A percentile compares a stretch with the other conserved stretches of the same genome.
Conservation (phyloP, 2,888 invertebrate genomes). For the Tipula lateralis region DNA sequence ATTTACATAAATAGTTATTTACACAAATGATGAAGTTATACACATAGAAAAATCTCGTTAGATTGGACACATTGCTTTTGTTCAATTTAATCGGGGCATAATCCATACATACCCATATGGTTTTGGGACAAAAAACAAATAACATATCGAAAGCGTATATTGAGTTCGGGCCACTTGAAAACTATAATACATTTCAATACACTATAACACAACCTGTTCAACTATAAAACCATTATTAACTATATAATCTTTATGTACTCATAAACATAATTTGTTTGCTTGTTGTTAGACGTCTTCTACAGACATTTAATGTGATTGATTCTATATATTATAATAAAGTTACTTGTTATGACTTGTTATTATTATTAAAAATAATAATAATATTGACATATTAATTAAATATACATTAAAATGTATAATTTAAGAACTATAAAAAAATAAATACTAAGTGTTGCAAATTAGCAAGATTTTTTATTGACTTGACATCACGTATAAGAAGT, state of each 20-base stretch:
- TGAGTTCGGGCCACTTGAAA: not conserved
- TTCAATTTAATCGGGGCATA: no score
- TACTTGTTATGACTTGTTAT: not conserved
- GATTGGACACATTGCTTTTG: no score
- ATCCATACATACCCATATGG: not conserved
- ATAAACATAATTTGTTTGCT: not conserved
- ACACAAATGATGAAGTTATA: not conserved
- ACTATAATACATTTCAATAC: not conserved
- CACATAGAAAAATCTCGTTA: no score
- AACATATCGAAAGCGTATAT: not conserved
- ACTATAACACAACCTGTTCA: not conserved
- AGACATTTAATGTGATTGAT: not conserved
- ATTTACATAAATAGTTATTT: not conserved
- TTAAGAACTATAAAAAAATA: not conserved
- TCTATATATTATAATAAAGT: not conserved
- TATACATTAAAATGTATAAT: not conserved
- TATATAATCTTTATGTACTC: not conserved
- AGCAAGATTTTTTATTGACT: not conserved
- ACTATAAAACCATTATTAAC: not conserved
- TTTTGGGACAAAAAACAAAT: not conserved
- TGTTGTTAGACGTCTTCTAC: not conserved
- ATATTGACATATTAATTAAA: not conserved
- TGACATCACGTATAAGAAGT: no score
- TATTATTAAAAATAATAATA: not conserved
- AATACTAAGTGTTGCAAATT: not conserved